These are phyloP conservation scores for Kryptopterus vitreolus DNA, from an alignment of 2,797 vertebrate genomes.

Conservation along the genomic window DNA sequence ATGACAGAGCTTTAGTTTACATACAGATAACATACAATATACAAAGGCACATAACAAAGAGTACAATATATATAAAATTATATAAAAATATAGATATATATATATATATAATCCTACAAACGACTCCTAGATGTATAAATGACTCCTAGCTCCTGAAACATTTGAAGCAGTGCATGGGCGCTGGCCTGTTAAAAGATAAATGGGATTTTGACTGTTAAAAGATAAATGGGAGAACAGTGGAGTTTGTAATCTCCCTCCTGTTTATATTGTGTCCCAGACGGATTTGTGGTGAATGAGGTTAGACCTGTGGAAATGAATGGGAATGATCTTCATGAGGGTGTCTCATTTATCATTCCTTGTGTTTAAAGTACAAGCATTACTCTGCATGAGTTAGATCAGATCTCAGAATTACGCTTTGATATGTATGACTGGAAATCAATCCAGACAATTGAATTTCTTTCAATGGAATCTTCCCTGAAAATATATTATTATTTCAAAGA, in stretches of 20 bases:
- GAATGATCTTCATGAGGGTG: not conserved
- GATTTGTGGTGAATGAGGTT: conserved; percentile 26
- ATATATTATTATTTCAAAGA: not conserved
- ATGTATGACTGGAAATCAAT: not conserved
- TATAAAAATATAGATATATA: no score
- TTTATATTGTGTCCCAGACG: not conserved
- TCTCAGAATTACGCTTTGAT: not conserved
- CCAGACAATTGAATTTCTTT: no score
- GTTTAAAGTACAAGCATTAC: not conserved
- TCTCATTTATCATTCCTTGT: not conserved
- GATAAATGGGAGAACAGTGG: conserved; percentile 25
- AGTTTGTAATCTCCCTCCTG: not conserved
- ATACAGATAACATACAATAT: no score
- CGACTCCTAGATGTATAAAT: not conserved
- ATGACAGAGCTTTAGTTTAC: no score
- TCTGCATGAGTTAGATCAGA: not conserved
- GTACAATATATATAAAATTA: no score
- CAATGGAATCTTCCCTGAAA: not conserved
- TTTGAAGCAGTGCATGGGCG: not conserved
- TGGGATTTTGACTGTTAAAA: conserved; percentile 16
- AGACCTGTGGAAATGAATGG: not conserved
- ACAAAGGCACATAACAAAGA: no score
- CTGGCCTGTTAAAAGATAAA: not conserved
- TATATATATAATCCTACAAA: not conserved
- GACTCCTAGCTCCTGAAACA: not conserved